These are phyloP conservation scores for Brachionus asplanchnoidis DNA, from an alignment of 1,140 invertebrate species.

Conservation along the genomic window DNA sequence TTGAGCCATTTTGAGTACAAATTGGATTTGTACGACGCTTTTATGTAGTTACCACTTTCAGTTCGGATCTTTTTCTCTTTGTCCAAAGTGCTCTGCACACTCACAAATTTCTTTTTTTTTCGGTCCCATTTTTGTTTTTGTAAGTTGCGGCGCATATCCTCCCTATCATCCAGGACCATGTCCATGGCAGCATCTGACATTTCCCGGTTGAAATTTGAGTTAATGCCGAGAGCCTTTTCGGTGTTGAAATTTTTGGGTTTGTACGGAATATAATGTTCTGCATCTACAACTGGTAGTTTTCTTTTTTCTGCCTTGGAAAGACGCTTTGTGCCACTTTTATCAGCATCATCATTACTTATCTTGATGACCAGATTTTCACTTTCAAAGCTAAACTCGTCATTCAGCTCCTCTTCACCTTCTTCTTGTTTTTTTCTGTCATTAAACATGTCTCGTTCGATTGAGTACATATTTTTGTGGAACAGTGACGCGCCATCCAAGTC, in stretches of 20 bases:
- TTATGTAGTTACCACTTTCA: constrained; percentile 40
- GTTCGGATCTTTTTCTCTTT: constrained; percentile 39
- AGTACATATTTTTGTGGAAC: constrained; percentile 29
- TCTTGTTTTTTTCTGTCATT: not conserved
- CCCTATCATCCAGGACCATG: constrained; percentile 9
- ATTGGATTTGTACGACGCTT: constrained; percentile 40
- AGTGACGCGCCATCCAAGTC: constrained; percentile 9
- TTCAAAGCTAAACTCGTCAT: constrained; percentile 22
- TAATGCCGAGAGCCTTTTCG: constrained; percentile 31
- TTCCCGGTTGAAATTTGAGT: constrained; percentile 23
- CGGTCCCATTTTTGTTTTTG: constrained; percentile 41
- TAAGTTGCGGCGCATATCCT: not conserved
- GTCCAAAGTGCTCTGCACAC: not conserved
- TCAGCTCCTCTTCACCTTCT: not conserved
- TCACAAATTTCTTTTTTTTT: constrained; percentile 41
- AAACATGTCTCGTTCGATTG: constrained; percentile 6
- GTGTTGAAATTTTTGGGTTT: constrained; percentile 25
- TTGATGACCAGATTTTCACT: constrained; percentile 2
- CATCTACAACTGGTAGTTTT: not conserved
- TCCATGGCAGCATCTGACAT: constrained; percentile 10
- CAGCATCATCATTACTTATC: not conserved
- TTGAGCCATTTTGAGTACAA: constrained; percentile 33
- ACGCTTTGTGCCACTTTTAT: not conserved
- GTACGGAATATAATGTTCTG: constrained; percentile 27
- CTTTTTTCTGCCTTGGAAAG: constrained; percentile 2